Base-by-base conservation (phyloP, 2,113 vertebrate genomes). In the Glareola pratincola region DNA sequence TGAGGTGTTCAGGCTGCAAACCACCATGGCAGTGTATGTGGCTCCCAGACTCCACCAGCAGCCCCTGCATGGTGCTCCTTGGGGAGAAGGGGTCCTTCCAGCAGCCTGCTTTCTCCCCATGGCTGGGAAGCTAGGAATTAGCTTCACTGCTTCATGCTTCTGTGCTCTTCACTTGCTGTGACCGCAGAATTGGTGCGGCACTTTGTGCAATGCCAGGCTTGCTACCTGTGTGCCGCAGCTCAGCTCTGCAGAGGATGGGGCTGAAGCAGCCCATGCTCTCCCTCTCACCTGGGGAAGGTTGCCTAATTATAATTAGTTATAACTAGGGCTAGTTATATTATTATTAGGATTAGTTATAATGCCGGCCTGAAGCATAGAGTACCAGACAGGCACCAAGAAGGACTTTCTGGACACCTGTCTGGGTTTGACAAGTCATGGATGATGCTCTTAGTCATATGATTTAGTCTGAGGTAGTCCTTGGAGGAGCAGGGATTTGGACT, bases 361-460 rank as follows among this genome's bases (percentile, higher is more conserved):
- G n/a, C 32, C 39, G 26, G 6, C 34, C 76, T 87, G 60, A 5
- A 77, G 47, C 23, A 21, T 12, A 41, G 51, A 39, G 23, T 14
- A 29, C 27, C 50, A 53, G 34, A 5, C 1, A 62, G 60, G 5
- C 50, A 85, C 27, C 27, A 43, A 4, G 10, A 66, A 36, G 27
- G 26, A 54, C n/a, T 68, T 57, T 47, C 48, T 71, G 39, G 24
- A n/a, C 19, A 16, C 29, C 14, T 79, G 22, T 4, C 57, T 80
- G 73, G 5, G 10, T 71, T 66, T 77, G 27, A 14, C 34, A 50
- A 75, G 23, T 66, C 37, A 20, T 24, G 17, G 54, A n/a, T 2
- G 10, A 2, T 1, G 2, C 1, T 45, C 12, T 67, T 34, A 23
- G 27, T 37, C 32, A 7, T 8, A 22, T 17, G 2, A 8, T 72